Conservation (phyloP, 2,797 vertebrate genomes). For the Delichon dasypus region DNA sequence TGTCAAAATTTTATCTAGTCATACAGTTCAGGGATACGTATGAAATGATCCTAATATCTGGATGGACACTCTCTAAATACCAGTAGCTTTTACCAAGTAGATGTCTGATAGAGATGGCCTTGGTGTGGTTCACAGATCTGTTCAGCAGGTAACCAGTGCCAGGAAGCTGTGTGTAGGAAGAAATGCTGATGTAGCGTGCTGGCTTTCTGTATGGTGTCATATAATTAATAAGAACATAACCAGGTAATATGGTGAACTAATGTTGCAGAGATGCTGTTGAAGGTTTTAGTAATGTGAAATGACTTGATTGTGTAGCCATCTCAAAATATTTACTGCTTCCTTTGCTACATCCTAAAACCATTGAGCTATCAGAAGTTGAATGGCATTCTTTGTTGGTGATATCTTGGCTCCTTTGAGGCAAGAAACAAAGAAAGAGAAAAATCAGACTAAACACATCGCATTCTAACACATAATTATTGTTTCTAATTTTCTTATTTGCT, state of each 20-base stretch:
- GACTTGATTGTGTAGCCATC: not conserved
- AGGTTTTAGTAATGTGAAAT: not conserved
- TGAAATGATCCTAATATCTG: not conserved
- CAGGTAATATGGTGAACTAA: not conserved
- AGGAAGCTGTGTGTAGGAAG: not conserved
- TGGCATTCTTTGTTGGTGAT: not conserved
- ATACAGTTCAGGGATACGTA: not conserved
- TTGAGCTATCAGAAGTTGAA: not conserved
- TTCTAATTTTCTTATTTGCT: not conserved
- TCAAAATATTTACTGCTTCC: not conserved
- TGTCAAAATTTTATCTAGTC: not conserved
- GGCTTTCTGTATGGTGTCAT: not conserved
- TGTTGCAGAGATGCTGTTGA: not conserved
- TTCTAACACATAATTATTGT: not conserved
- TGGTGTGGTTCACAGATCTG: not conserved
- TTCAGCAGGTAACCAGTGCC: not conserved
- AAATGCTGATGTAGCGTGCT: not conserved
- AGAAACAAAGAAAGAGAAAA: not conserved
- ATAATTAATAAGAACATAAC: not conserved
- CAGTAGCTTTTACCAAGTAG: not conserved
- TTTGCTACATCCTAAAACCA: not conserved
- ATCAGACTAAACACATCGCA: not conserved
- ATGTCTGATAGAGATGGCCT: not conserved
- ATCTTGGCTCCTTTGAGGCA: not conserved
- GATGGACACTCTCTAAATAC: not conserved